Evolutionary conservation across 2,113 vertebrate genomes (phyloP).

Genomic region (Oxygymnocypris stewartii): DNA sequence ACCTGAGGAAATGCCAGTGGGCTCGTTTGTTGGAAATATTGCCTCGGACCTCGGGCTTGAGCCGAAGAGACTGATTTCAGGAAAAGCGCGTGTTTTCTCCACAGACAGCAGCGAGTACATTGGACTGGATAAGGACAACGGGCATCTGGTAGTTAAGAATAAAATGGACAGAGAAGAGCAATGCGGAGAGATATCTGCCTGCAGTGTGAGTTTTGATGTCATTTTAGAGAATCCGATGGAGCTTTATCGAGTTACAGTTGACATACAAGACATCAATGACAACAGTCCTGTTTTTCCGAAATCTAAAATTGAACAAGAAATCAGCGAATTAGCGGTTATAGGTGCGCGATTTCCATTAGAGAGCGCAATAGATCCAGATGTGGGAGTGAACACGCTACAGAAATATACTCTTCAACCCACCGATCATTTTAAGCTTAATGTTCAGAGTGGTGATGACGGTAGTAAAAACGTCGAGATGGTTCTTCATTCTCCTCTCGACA

Average conservation of each 20-base stretch:
- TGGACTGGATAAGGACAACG: conserved; percentile 62
- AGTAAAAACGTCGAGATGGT: conserved; percentile 71
- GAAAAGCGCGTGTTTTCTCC: conserved; percentile 73
- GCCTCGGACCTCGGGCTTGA: conserved; percentile 77
- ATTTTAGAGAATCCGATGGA: conserved; percentile 62
- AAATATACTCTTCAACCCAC: conserved; percentile 70
- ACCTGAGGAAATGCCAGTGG: conserved; percentile 53
- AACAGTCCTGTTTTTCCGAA: conserved; percentile 70
- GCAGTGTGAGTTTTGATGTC: conserved; percentile 64
- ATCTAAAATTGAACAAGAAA: conserved; percentile 67
- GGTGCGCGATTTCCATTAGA: conserved; percentile 70
- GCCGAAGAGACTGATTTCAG: conserved; percentile 66
- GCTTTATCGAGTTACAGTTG: conserved; percentile 62
- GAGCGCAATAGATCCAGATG: conserved; percentile 71
- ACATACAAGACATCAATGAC: conserved; percentile 62
- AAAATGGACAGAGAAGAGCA: conserved; percentile 63
- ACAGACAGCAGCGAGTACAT: conserved; percentile 76
- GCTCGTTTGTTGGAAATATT: conserved; percentile 72
- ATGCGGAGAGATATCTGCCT: conserved; percentile 58
- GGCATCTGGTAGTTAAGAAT: conserved; percentile 61
- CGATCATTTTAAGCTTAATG: conserved; percentile 68
- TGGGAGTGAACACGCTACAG: conserved; percentile 72
- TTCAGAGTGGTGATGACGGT: conserved; percentile 61
- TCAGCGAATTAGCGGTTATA: conserved; percentile 67
- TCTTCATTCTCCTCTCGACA: conserved; percentile 69